A percentile compares a stretch with the other conserved stretches of the same genome.
Conservation (phyloP, 2,888 invertebrate species). For the Meta bourneti region DNA sequence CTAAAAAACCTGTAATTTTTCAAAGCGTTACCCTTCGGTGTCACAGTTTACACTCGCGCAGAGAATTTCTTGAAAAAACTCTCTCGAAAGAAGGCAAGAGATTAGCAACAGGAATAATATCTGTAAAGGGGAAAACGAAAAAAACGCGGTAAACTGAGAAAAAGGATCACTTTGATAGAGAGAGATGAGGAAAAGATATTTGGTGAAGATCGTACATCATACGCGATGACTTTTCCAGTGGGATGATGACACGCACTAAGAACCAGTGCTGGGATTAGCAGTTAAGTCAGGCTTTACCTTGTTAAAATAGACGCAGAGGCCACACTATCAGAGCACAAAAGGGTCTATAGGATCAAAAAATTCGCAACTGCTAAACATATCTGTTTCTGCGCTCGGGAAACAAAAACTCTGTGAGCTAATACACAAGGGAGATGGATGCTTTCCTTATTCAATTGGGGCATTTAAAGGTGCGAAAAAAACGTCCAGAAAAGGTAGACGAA, state of each 20-base stretch:
- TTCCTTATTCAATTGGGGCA: conserved; percentile 62
- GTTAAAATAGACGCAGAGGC: conserved; percentile 47
- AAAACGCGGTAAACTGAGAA: conserved; percentile 4
- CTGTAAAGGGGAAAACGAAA: background rate
- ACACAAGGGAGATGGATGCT: conserved; percentile 53
- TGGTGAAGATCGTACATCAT: conserved; percentile 40
- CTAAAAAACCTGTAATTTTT: background rate
- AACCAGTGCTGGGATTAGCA: conserved; percentile 36
- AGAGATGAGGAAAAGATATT: conserved; percentile 21
- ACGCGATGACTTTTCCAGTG: conserved; percentile 37
- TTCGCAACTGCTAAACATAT: conserved; percentile 43
- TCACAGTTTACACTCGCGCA: background rate
- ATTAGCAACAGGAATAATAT: background rate
- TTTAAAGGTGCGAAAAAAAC: conserved; percentile 47
- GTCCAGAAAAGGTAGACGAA: background rate
- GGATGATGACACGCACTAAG: conserved; percentile 29
- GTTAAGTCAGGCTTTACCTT: conserved; percentile 57
- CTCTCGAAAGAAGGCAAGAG: background rate
- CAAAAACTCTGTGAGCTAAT: conserved; percentile 44
- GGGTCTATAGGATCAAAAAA: conserved; percentile 52
- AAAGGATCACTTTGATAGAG: conserved; percentile 42
- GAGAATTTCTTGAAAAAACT: background rate
- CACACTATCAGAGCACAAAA: conserved; percentile 19
- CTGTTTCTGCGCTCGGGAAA: conserved; percentile 17
- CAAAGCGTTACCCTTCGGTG: background rate